Conservation (phyloP, 2,888 invertebrate species). For the Sphaerophoria rueppellii region DNA sequence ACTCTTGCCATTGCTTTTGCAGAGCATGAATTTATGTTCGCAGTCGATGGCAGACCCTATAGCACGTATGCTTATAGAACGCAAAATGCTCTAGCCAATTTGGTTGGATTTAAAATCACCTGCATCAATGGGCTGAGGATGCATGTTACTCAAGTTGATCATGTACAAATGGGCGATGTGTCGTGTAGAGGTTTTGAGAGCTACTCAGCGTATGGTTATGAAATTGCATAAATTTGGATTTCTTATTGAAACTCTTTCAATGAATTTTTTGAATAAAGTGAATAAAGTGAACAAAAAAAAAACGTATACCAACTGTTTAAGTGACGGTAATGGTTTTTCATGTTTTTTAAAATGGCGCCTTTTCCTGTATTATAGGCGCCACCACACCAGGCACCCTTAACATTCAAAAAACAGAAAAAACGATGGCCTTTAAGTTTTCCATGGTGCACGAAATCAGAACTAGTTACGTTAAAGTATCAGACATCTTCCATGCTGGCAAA, state of each 20-base stretch:
- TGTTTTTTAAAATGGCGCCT: too few species aligned
- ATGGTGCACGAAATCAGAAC: too few species aligned
- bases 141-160: constrained; percentile 81
- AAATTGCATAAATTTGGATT: constrained; percentile 77
- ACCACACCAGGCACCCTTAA: too few species aligned
- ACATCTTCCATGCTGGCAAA: too few species aligned
- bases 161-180: constrained; percentile 79
- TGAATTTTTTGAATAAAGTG: too few species aligned
- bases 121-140: constrained; percentile 79
- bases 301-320: too few species aligned
- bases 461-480: too few species aligned
- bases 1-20: constrained; percentile 81
- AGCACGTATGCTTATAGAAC: constrained; percentile 79
- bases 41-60: constrained; percentile 80
- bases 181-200: constrained; percentile 80
- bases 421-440: too few species aligned
- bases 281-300: too few species aligned
- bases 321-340: too few species aligned
- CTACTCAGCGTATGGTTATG: constrained; percentile 80
- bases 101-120: constrained; percentile 81
- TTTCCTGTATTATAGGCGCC: too few species aligned
- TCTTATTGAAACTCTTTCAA: neutral
- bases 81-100: constrained; percentile 77
- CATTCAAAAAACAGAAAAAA: too few species aligned
- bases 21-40: constrained; percentile 80